phyloP scores from a whole-genome alignment of 2,113 vertebrate genomes.

The Origma solitaria region DNA sequence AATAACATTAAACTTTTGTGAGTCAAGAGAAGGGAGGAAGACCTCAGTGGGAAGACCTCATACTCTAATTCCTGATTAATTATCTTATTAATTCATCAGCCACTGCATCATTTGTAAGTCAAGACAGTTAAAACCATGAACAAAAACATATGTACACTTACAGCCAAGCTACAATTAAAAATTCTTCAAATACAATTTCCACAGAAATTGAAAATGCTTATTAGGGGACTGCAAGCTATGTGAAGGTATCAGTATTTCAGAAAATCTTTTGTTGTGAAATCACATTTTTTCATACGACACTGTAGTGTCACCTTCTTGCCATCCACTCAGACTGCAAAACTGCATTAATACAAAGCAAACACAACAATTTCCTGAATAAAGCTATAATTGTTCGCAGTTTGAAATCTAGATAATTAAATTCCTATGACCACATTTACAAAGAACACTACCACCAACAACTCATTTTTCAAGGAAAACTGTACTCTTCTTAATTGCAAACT shows the following conservation, averaged over 20 bases:
- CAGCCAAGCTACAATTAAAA: background rate
- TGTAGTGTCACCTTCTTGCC: background rate
- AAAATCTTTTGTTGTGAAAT: background rate
- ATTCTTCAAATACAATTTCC: background rate
- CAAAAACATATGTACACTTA: background rate
- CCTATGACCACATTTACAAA: background rate
- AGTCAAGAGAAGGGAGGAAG: background rate
- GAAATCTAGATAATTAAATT: background rate
- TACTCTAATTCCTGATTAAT: background rate
- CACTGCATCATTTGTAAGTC: background rate
- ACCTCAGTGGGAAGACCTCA: background rate
- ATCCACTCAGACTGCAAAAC: background rate
- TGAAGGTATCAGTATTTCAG: background rate
- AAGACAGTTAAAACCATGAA: background rate
- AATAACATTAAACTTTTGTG: background rate
- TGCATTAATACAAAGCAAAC: background rate
- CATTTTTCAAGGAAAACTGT: background rate
- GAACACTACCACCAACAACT: background rate
- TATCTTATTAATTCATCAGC: background rate
- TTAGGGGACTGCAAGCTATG: background rate
- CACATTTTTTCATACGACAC: background rate
- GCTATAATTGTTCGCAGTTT: background rate
- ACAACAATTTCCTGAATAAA: background rate
- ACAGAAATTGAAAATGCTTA: background rate
- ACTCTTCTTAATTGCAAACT: background rate